Evolutionary conservation across 2,113 vertebrate genomes (phyloP).

Genomic region (Pachyramphus minor): DNA sequence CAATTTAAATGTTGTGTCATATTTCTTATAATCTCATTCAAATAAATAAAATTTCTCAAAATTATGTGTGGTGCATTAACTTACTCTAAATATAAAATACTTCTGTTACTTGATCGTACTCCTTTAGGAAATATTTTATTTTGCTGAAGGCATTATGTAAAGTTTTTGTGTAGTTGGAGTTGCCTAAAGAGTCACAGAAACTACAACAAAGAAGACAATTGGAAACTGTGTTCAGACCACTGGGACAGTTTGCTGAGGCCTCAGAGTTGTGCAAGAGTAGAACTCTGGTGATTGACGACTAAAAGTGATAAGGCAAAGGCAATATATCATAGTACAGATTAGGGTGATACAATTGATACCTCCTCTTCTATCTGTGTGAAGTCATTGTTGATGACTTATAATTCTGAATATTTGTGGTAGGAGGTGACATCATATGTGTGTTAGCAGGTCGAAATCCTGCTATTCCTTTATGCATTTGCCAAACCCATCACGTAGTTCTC

Average conservation of each 20-base stretch:
- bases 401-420: not conserved
- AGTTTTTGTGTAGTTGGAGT: not conserved
- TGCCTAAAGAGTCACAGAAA: not conserved
- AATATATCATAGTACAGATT: not conserved
- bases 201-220: not conserved
- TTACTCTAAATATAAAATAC: not conserved
- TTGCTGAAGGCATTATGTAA: not conserved
- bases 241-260: not conserved
- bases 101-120: not conserved
- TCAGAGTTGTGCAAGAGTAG: rapidly evolving
- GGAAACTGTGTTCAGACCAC: not conserved
- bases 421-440: not conserved
- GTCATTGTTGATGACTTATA: not conserved
- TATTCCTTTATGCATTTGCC: not conserved
- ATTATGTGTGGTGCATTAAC: not conserved
- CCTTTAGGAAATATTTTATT: not conserved
- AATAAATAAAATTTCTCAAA: not conserved
- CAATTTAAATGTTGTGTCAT: not conserved
- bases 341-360: not conserved
- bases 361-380: not conserved
- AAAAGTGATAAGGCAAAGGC: not conserved
- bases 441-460: not conserved
- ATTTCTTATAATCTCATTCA: not conserved
- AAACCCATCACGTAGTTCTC: not conserved
- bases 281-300: not conserved